phyloP scores from a whole-genome alignment of 2,888 invertebrate species.

The Dendrolimus pini region DNA sequence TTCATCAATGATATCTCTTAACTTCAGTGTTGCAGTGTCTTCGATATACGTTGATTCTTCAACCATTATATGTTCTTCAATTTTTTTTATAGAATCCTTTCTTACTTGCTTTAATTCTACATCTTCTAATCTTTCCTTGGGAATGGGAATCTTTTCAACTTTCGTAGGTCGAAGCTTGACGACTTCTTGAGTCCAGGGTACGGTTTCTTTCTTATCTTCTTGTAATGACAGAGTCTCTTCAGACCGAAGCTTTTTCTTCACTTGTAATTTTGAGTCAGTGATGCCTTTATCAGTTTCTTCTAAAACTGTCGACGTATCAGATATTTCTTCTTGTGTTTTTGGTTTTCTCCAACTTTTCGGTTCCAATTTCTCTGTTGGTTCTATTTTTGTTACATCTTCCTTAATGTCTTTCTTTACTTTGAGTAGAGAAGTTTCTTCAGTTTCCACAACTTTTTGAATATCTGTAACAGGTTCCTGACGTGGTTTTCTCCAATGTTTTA shows the following conservation, averaged over 20 bases:
- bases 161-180: slow-evolving; percentile 78
- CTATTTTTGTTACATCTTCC: slow-evolving; percentile 22
- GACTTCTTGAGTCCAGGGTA: slow-evolving; percentile 79
- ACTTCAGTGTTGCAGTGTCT: slow-evolving; percentile 71
- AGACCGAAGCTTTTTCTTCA: slow-evolving; percentile 18
- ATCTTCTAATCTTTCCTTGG: slow-evolving; percentile 72
- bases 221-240: slow-evolving; percentile 21
- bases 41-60: slow-evolving; percentile 76
- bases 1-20: slow-evolving; percentile 35
- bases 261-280: slow-evolving; percentile 8
- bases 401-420: slow-evolving; percentile 14
- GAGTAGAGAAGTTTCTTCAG: slow-evolving; percentile 18
- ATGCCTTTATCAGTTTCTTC: slow-evolving; percentile 15
- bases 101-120: slow-evolving; percentile 48
- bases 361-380: slow-evolving; percentile 8
- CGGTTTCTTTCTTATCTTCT: slow-evolving; percentile 46
- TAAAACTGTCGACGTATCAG: slow-evolving; percentile 8
- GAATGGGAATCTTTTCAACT: slow-evolving; percentile 69
- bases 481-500: slow-evolving; percentile 40
- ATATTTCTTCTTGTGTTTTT: slow-evolving; percentile 8
- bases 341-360: slow-evolving; percentile 16
- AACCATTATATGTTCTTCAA: slow-evolving; percentile 55
- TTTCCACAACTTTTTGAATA: slow-evolving; percentile 13
- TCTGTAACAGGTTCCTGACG: slow-evolving; percentile 12
- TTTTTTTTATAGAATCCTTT: slow-evolving; percentile 51